Percentiles rank a stretch among this genome's conserved stretches.
These are phyloP conservation scores for Octomys mimax DNA, from an alignment of 2,797 vertebrate genomes.

Conservation along the genomic window DNA sequence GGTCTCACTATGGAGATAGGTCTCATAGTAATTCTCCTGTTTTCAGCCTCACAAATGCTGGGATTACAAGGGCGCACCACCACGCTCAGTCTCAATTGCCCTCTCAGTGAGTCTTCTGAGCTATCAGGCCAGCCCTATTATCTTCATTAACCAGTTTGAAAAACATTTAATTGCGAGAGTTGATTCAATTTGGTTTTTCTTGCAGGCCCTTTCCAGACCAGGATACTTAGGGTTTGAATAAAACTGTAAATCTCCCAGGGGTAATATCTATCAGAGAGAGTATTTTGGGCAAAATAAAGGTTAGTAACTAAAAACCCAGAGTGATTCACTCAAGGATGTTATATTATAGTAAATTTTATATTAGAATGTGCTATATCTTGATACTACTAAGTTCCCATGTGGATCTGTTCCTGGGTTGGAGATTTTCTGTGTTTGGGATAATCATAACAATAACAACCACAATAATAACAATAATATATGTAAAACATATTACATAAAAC, in stretches of 20 bases:
- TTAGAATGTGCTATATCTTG: not conserved
- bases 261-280: fast-evolving
- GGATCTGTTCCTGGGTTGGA: not conserved
- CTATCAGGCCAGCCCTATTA: no score
- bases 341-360: not conserved
- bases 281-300: not conserved
- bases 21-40: no score
- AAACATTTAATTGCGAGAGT: not conserved
- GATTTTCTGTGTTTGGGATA: not conserved
- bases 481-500: no score
- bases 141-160: not conserved
- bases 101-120: no score
- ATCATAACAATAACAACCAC: not conserved
- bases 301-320: not conserved
- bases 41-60: no score
- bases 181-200: not conserved
- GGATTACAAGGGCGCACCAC: no score
- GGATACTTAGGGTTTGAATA: not conserved
- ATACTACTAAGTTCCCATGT: not conserved
- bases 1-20: no score
- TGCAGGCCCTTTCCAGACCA: fast-evolving
- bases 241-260: not conserved
- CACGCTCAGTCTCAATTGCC: no score
- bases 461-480: no score
- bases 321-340: not conserved